Base-by-base conservation (phyloP, 2,888 invertebrate species). In the Pterostichus niger region DNA sequence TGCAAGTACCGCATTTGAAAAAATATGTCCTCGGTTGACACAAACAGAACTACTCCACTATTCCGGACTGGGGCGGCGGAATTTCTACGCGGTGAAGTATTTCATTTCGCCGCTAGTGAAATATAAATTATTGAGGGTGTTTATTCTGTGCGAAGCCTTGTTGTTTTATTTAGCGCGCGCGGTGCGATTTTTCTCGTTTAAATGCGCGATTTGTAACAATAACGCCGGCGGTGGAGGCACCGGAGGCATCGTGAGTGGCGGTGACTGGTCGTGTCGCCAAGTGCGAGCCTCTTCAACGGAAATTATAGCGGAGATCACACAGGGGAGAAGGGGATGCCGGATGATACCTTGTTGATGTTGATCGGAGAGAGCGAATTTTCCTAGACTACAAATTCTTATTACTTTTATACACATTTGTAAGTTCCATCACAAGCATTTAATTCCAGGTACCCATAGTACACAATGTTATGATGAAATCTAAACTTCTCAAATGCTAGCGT, bases 181-280 rank as follows among this genome's bases (percentile, higher is more conserved):
- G 40, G 15, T 52, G 76, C 64, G 71, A 80, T 80, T 80, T 71
- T 80, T 80, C 80, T 80, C 68, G 64, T 80, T 80, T 80, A 80
- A 71, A 52, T 71, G 80, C 46, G 17, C 80, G 80, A 80, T 80
- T 80, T 80, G 80, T 80, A 80, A 80, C 80, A 80, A 80, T 80
- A 80, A 71, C 71, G 80, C 15, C 52, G 17, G 54, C 46, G 79
- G 64, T 59, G 59, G 54, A 44, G 78, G 56, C 49, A 54, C 6
- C 76, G 13, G 40, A 10, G 59, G 44, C 73, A 10, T 17, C 33
- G 73, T 52, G 56, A 2, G 9, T 64, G 64, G n/a, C 3, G 33
- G 64, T 64, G 64, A 13, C 31, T 64, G 64, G 33, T 24, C 17
- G 31, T 59, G 59, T 17, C 59, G 59, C 31, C 49, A 49, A 49